Evolutionary conservation across 2,797 vertebrate genomes (phyloP), one percentile per base, ranked within the genome.

Genomic region (Petrocephalus sullivani): DNA sequence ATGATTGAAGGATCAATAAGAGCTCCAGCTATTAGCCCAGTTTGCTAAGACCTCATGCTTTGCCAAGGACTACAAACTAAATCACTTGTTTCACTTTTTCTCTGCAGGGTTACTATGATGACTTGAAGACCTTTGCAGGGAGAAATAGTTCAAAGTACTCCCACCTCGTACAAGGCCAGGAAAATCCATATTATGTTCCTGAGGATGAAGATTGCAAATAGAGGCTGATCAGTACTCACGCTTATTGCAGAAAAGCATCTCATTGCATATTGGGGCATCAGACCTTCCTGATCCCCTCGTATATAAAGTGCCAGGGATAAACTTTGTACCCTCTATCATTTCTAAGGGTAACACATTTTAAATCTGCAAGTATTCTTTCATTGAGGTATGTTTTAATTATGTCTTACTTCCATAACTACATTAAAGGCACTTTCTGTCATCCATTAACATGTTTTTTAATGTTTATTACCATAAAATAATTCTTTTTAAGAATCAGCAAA

Each of bases 101-200:
- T 89, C 91, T 96, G 95, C 89, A 91, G 0, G 93, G 93, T n/a
- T 95, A 95, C 0, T 96, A 96, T 0, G 94, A 94, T 0, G 91
- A 51, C 4, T 88, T 96, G 95, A 94, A 90, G 89, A 96, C 95
- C 12, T 96, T 96, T 94, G 95, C 91, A 88, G 94, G 93, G 88
- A 94, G 94, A 93, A 93, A 92, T 61, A 85, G 92, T 0, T 94
- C 96, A 0, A 93, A 93, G 0, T 96, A 96, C 91, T 95, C 95
- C 1, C 95, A 96, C 88, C 92, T 96, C 92, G 93, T 95, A 4
- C 93, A 95, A 91, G 96, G 96, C 87, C 95, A 96, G 0, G 95
- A 95, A 91, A 96, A 96, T 91, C 96, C 96, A 0, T 96, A 96
- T 92, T 96, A 95, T 92, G 46, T 95, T 85, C 89, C 92, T 0